Percentiles rank a stretch among this genome's conserved stretches.
These are phyloP conservation scores for Anguilla megastoma DNA, from an alignment of 2,797 vertebrate species.

Conservation along the genomic window DNA sequence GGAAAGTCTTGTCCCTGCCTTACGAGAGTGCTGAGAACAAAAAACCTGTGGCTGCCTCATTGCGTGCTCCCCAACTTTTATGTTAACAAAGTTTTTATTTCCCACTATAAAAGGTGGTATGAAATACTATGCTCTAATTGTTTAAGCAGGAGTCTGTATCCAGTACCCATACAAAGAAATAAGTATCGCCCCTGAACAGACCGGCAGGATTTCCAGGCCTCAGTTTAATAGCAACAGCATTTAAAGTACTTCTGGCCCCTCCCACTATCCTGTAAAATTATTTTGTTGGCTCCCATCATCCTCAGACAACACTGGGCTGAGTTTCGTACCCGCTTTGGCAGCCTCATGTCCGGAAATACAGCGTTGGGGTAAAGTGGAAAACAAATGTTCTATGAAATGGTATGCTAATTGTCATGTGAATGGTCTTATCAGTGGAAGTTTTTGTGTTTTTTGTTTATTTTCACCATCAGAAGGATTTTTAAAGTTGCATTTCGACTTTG, in stretches of 20 bases:
- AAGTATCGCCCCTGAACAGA: constrained; percentile 50
- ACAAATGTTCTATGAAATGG: constrained; percentile 58
- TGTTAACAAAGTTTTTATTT: constrained; percentile 55
- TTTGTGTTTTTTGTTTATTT: constrained; percentile 42
- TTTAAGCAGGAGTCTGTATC: constrained; percentile 46
- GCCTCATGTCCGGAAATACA: constrained; percentile 53
- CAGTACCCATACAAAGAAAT: constrained; percentile 40
- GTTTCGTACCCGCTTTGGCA: constrained; percentile 23
- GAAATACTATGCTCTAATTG: constrained; percentile 47
- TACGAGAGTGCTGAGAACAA: constrained; percentile 39
- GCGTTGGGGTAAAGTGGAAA: constrained; percentile 59
- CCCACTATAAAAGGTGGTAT: constrained; percentile 46
- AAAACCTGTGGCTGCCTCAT: constrained; percentile 32
- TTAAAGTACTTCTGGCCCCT: constrained; percentile 9
- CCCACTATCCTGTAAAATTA: constrained; percentile 19
- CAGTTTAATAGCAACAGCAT: constrained; percentile 22
- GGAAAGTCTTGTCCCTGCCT: constrained; percentile 18
- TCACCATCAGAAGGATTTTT: constrained; percentile 38
- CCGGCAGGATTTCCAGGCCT: constrained; percentile 43
- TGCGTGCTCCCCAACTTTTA: constrained; percentile 35
- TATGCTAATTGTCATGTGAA: constrained; percentile 52
- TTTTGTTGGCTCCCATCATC: not conserved
- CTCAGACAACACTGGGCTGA: constrained; percentile 22
- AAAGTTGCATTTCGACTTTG: constrained; percentile 19
- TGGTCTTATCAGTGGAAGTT: constrained; percentile 47